A percentile compares a stretch with the other conserved stretches of the same genome.
phyloP scores from a whole-genome alignment of 2,797 vertebrate species.

The Chrosomus eos region DNA sequence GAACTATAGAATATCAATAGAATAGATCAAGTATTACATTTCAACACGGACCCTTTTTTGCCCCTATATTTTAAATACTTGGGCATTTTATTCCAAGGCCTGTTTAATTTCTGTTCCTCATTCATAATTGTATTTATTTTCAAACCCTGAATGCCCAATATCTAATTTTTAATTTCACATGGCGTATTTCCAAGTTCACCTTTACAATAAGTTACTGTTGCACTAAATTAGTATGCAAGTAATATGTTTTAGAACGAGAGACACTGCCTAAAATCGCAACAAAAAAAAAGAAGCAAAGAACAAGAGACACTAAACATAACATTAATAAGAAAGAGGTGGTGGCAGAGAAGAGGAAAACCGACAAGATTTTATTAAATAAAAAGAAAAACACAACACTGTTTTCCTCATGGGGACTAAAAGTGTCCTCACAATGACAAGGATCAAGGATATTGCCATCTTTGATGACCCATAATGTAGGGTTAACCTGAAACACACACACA shows the following conservation, averaged over 20 bases:
- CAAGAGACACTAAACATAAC: background rate
- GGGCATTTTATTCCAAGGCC: too few species aligned
- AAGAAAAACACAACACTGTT: background rate
- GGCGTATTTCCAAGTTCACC: background rate
- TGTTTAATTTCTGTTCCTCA: background rate
- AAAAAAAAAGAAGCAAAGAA: too few species aligned
- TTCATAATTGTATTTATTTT: background rate
- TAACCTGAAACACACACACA: too few species aligned
- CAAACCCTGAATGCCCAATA: background rate
- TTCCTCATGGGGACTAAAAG: too few species aligned
- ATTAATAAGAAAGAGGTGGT: background rate
- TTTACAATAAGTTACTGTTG: background rate
- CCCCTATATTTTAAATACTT: background rate
- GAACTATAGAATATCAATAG: background rate
- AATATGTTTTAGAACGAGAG: background rate
- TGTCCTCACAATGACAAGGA: too few species aligned
- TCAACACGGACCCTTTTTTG: background rate
- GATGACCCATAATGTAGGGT: too few species aligned
- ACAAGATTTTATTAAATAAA: background rate
- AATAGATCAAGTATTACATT: background rate
- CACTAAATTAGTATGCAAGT: background rate
- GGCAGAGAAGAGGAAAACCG: background rate
- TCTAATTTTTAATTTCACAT: background rate
- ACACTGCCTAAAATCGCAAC: too few species aligned
- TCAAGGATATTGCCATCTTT: too few species aligned